Conservation (phyloP, 1,140 invertebrate genomes). For the Octopus bimaculoides region DNA sequence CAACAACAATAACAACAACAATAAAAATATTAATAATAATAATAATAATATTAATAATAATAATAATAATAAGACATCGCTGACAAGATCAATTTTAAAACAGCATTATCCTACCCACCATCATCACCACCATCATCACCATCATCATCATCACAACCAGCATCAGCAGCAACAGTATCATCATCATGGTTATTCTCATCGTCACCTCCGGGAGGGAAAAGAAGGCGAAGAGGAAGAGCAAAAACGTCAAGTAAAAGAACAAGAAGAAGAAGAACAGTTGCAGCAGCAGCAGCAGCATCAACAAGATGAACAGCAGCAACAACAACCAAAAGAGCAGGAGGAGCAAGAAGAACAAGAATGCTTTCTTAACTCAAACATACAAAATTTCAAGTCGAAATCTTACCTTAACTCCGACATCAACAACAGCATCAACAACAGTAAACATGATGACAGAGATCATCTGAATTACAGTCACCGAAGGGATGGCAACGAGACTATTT, state of each 20-base stretch:
- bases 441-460: neutral
- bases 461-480: neutral
- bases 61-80: neutral
- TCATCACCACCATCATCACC: too few species aligned
- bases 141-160: too few species aligned
- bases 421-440: neutral
- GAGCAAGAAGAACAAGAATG: neutral
- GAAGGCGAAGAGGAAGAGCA: constrained; percentile 28
- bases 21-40: constrained; percentile 35
- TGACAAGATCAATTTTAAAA: too few species aligned
- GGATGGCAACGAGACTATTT: neutral
- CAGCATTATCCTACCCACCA: too few species aligned
- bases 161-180: too few species aligned
- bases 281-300: neutral
- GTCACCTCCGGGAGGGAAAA: constrained; percentile 25
- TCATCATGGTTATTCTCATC: too few species aligned
- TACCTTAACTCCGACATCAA: constrained; percentile 17
- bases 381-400: constrained; percentile 17
- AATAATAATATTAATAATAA: constrained; percentile 28
- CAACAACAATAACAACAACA: constrained; percentile 35
- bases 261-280: constrained; percentile 18
- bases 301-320: neutral
- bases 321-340: neutral
- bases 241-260: constrained; percentile 8
- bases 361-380: neutral